Conservation (phyloP, 1,140 invertebrate genomes). For the Zaprionus ghesquierei region DNA sequence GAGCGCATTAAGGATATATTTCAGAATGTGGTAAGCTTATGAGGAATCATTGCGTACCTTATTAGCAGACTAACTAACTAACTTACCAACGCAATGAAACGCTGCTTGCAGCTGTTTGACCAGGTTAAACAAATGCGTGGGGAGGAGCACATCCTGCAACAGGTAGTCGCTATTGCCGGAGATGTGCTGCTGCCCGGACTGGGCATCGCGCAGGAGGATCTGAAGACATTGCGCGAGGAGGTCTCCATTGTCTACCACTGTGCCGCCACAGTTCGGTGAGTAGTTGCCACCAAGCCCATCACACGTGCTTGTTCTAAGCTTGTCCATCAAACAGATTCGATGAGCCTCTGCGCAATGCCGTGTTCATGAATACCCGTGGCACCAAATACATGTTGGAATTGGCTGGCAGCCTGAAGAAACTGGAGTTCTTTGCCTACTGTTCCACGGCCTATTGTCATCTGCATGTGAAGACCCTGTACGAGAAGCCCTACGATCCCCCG, state of each 20-base stretch:
- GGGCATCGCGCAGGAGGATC: conserved; percentile 89
- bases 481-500: conserved; percentile 92
- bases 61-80: conserved; percentile 9
- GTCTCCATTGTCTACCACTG: conserved; percentile 94
- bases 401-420: conserved; percentile 89
- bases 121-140: conserved; percentile 86
- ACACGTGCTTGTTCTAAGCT: not conserved
- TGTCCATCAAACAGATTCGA: conserved; percentile 84
- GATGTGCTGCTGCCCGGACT: conserved; percentile 90
- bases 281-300: not conserved
- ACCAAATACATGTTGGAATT: conserved; percentile 89
- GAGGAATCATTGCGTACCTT: conserved; percentile 34
- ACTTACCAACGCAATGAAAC: conserved; percentile 19
- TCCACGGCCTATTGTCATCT: conserved; percentile 87
- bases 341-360: conserved; percentile 88
- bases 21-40: conserved; percentile 85
- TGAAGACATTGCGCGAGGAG: conserved; percentile 87
- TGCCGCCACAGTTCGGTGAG: conserved; percentile 91
- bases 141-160: conserved; percentile 84
- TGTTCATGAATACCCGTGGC: conserved; percentile 89
- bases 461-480: conserved; percentile 86
- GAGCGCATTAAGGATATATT: conserved; percentile 88
- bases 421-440: conserved; percentile 86
- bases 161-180: conserved; percentile 89
- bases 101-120: conserved; percentile 88